Evolutionary conservation across 1,140 invertebrate genomes (phyloP), one percentile per base, ranked within the genome.

Genomic region (Drosophila varians): DNA sequence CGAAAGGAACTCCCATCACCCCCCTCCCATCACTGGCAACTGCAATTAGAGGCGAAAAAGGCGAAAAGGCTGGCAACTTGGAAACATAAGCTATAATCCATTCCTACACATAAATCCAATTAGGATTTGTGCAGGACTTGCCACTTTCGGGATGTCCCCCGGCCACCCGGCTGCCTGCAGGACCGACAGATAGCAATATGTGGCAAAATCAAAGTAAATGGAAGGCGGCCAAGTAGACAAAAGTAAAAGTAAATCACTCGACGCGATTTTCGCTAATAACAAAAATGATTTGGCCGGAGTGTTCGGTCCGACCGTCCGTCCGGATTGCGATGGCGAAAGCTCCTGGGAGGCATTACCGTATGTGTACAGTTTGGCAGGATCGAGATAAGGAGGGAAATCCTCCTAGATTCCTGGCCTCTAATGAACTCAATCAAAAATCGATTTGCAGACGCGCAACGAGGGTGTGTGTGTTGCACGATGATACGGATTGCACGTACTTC

Each of bases 381-480:
- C 14, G 1, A 12, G 80, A 80, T 80, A 86, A 86, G 45, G 3
- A 40, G 21, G n/a, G 7, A 19, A 31, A 16, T 12, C 31, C 48
- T 58, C 18, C 58, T 70, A 42, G 36, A 38, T 12, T 38, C 36
- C 36, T 74, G 70, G 48, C 65, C 58, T 71, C 76, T 90, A 90
- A 90, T 90, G 88, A 90, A 90, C 83, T 88, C 88, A 90, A 90
- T 90, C 88, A 90, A 88, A 90, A 90, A 90, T 90, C 88, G 88
- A 90, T 90, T 90, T 90, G 83, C 70, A 54, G 45, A 62, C 60
- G 28, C 23, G 11, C 28, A 31, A 31, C 28, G 9, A 58, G 56
- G 23, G 52, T 21, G 60, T 16, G 28, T 28, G 21, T 7, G 25
- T n/a, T 19, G 19, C 9, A 26, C 3, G 9, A 18, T 9, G 9